A percentile compares a stretch with the other conserved stretches of the same genome.
Conservation (phyloP, 2,888 invertebrate genomes). For the Axea sp. region DNA sequence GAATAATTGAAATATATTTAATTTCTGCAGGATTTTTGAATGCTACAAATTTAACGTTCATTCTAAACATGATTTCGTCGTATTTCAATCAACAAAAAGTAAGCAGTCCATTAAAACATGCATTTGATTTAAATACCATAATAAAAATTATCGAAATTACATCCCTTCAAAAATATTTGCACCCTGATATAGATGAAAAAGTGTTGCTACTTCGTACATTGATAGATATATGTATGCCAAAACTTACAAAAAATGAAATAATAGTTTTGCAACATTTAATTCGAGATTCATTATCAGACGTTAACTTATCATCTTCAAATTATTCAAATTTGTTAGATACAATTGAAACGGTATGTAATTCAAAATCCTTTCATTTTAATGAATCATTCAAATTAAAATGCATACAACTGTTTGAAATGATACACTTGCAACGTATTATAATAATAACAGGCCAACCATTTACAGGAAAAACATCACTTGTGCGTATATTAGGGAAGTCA, state of each 20-base stretch:
- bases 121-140: conserved; percentile 82
- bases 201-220: conserved; percentile 81
- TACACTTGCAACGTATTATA: conserved; percentile 81
- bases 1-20: conserved; percentile 82
- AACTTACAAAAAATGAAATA: conserved; percentile 81
- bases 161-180: conserved; percentile 69
- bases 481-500: conserved; percentile 79
- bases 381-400: conserved; percentile 81
- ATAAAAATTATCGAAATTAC: conserved; percentile 76
- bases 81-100: conserved; percentile 81
- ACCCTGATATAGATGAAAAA: conserved; percentile 81
- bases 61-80: conserved; percentile 81
- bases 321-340: conserved; percentile 79
- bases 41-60: conserved; percentile 80
- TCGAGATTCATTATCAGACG: conserved; percentile 81
- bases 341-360: conserved; percentile 77
- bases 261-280: conserved; percentile 80
- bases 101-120: conserved; percentile 81
- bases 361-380: conserved; percentile 79
- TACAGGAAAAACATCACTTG: conserved; percentile 81
- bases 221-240: conserved; percentile 82
- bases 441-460: conserved; percentile 81
- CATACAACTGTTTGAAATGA: conserved; percentile 83
- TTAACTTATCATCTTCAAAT: conserved; percentile 78
- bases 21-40: conserved; percentile 82